Evolutionary conservation across 2,113 vertebrate species (phyloP).

Genomic region (Stegostoma tigrinum): DNA sequence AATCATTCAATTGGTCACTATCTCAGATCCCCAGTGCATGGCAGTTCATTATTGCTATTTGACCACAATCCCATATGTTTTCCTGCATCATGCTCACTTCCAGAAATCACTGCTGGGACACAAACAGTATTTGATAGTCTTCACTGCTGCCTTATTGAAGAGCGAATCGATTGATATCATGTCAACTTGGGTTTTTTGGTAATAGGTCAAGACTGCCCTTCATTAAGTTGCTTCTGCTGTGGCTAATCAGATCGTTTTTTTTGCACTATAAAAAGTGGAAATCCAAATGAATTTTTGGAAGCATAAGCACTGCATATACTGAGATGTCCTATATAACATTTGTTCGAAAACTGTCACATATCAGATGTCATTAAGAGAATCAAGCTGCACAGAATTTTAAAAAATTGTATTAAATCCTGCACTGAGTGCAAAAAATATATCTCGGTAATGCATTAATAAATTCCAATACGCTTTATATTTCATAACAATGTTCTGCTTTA

Average conservation of each 20-base stretch:
- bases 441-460: background rate
- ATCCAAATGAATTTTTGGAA: background rate
- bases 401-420: background rate
- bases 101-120: background rate
- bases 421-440: background rate
- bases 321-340: background rate
- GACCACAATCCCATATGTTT: background rate
- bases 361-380: background rate
- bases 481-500: background rate
- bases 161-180: background rate
- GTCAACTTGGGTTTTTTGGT: background rate
- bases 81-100: background rate
- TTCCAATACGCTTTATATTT: background rate
- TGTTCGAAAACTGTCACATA: background rate
- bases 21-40: background rate
- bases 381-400: background rate
- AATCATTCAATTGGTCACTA: constrained; percentile 22
- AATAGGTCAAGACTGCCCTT: background rate
- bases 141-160: background rate
- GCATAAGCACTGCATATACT: background rate
- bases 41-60: constrained; percentile 27
- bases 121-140: background rate
- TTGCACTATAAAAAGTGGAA: constrained; percentile 2
- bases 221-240: background rate
- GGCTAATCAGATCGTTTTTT: background rate